These are phyloP conservation scores for Chaetogeoica ovagalla DNA, from an alignment of 2,888 invertebrate genomes.

Conservation along the genomic window DNA sequence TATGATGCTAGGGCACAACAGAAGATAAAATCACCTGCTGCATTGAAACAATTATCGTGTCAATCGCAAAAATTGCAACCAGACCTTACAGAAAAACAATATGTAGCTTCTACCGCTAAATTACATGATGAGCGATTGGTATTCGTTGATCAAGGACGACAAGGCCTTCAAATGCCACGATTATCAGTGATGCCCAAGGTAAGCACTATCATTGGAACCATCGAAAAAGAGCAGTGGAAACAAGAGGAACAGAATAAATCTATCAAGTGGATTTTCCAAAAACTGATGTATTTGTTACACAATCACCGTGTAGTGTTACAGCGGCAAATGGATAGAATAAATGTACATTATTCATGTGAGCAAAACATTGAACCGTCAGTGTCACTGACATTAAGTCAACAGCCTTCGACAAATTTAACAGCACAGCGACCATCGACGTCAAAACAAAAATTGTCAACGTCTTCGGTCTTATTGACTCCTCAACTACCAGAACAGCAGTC, in stretches of 20 bases:
- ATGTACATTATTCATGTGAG: neutral
- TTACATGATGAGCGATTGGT: neutral
- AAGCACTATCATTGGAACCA: neutral
- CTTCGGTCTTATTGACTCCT: neutral
- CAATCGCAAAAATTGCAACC: neutral
- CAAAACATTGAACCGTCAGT: neutral
- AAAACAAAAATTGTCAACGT: neutral
- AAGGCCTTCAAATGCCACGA: neutral
- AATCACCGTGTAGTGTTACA: neutral
- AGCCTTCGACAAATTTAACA: neutral
- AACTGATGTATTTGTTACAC: neutral
- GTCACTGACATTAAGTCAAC: neutral
- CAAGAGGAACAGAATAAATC: neutral
- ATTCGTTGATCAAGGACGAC: neutral
- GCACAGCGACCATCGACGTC: neutral
- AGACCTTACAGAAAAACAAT: too few species aligned
- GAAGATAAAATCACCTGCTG: neutral
- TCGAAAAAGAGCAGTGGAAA: neutral
- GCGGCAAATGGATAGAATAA: neutral
- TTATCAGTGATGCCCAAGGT: neutral
- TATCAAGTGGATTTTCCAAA: neutral
- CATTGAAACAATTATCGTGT: neutral
- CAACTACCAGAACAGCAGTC: neutral
- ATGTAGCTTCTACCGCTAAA: neutral
- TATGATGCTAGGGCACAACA: neutral